Base-by-base conservation (phyloP, 1,140 invertebrate genomes). In the Macrostomum lignano region DNA sequence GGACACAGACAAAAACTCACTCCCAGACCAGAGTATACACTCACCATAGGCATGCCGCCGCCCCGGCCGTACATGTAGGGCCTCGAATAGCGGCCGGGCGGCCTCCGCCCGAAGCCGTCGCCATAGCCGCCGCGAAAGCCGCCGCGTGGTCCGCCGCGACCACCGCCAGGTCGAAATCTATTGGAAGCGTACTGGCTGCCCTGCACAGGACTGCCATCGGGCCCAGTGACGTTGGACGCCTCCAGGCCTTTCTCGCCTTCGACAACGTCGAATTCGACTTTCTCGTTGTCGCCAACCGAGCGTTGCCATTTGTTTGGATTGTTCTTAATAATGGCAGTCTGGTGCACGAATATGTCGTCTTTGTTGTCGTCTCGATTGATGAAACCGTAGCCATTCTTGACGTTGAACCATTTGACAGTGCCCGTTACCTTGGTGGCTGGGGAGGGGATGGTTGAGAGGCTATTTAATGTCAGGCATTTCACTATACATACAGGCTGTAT, bases 341-440 rank as follows among this genome's bases (percentile, higher is more conserved):
- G 29, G 23, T 40, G 38, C 10, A 40, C 30, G 35, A 40, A 40
- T 19, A 40, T 33, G 31, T 40, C 36, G 21, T 40, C 38, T 17
- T 40, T 33, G 20, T 37, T 40, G 14, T 38, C 24, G 20, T 7
- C 3, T 30, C 33, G 10, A 30, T 19, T n/a, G 17, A 35, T 19
- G 32, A 35, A 35, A 4, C 33, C 33, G 13, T 30, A 35, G 4
- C 33, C 33, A 4, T 19, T 15, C 5, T 30, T 35, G 25, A 93
- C 82, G 59, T 91, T 93, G 66, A 93, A 93, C 78, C 78, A 86
- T 64, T 86, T 86, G 11, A 86, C 79, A 45, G 72, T 76, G 49
- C 79, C 79, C 51, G 69, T 72, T 49, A 86, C 42, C 65, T 77
- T 77, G 46, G 65, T 71, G 59, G 74, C 74, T 24, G 11, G 5